Base-by-base conservation (phyloP, 2,113 vertebrate genomes). In the Vicugna pacos region DNA sequence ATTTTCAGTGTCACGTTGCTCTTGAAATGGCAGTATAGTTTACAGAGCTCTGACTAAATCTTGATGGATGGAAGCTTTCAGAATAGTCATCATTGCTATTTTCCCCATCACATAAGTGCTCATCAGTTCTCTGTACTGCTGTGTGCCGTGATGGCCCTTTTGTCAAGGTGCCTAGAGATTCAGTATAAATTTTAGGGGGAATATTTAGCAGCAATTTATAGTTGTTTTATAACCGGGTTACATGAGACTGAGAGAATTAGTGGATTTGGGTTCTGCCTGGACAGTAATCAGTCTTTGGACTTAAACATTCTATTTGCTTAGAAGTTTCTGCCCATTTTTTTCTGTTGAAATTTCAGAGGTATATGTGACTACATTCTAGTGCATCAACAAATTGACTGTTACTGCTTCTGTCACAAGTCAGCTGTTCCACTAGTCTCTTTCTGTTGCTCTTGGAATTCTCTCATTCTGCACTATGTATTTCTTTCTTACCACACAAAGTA, bases 101-200 rank as follows among this genome's bases (percentile, higher is more conserved):
- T 77, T 52, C 28, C 35, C n/a, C 9, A 32, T n/a, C 24, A 4
- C 22, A 35, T 32, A 58, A 67, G 12, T 46, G 12, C 42, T 86
- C 70, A 15, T 80, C 11, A 70, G 42, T 38, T 64, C 32, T 42
- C 16, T 6, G 28, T 22, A 10, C 24, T 62, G 38, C 58, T 65
- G 6, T 70, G 4, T 52, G 30, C n/a, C 2, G 0, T 42, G 19
- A 80, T 54, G 2, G 32, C 35, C 62, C 80, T 92, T 93, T 94
- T 81, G 69, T 93, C 80, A 54, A 81, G 32, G n/a, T 90, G 38
- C 62, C 83, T 80, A 20, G 62, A 95, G 28, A 15, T 48, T 83
- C 48, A 58, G 80, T 81, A 94, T 50, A 73, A 89, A 93, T 90
- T 79, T 83, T 87, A 92, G 67, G 15, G 38, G 58, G n/a, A 94